A percentile compares a stretch with the other conserved stretches of the same genome.
Evolutionary conservation across 2,797 vertebrate species (phyloP).

Genomic region (Bothrops alternatus): DNA sequence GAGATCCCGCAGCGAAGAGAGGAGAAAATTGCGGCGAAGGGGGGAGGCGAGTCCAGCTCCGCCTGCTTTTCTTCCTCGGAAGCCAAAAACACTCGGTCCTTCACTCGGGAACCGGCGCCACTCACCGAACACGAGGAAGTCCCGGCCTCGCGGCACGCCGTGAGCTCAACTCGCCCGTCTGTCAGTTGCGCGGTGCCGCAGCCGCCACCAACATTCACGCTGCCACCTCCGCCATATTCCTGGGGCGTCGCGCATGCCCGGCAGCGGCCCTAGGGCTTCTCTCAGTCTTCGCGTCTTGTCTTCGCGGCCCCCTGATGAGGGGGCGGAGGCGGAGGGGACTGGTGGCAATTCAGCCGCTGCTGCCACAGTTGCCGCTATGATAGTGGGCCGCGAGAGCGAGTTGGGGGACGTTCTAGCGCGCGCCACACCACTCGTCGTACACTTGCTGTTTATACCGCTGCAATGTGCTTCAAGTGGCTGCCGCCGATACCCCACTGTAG

Average conservation of each 20-base stretch:
- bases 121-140: conserved; percentile 42
- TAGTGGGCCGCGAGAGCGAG: not conserved
- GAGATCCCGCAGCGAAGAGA: not conserved
- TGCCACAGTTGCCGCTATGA: not conserved
- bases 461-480: not conserved
- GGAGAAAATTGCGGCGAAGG: not conserved
- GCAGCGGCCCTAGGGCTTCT: conserved; percentile 54
- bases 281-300: not conserved
- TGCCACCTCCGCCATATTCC: conserved; percentile 70
- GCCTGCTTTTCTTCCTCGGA: not conserved
- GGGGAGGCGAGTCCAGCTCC: not conserved
- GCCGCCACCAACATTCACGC: conserved; percentile 40
- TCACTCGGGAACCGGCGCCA: conserved; percentile 1
- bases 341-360: not conserved
- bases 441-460: not conserved
- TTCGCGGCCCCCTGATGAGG: conserved; percentile 19
- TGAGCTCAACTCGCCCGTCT: conserved; percentile 38
- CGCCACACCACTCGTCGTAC: not conserved
- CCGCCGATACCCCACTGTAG: not conserved
- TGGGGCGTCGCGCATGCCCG: conserved; percentile 73
- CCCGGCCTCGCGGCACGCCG: not conserved
- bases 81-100: not conserved
- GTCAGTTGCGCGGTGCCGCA: conserved; percentile 18
- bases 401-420: not conserved
- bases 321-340: not conserved